A percentile compares a stretch with the other conserved stretches of the same genome.
phyloP scores from a whole-genome alignment of 2,797 vertebrate species.

The Poecilia wingei region DNA sequence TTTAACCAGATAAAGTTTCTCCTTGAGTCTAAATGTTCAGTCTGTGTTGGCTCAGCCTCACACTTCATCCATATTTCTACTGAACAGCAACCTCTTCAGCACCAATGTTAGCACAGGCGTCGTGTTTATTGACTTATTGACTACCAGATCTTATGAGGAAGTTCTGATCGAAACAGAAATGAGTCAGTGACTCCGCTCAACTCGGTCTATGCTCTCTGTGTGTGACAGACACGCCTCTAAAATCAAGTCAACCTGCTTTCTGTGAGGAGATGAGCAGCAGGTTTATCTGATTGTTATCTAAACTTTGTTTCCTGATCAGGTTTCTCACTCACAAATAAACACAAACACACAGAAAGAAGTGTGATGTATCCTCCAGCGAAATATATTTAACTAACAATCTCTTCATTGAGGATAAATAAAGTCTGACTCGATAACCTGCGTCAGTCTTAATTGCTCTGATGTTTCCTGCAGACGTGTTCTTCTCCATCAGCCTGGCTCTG shows the following conservation, averaged over 20 bases:
- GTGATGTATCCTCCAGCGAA: background rate
- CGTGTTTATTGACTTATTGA: background rate
- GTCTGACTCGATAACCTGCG: background rate
- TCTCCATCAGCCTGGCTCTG: slow-evolving; percentile 75
- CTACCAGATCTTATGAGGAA: background rate
- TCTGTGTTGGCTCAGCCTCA: background rate
- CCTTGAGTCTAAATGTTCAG: background rate
- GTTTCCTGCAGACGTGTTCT: slow-evolving; percentile 65
- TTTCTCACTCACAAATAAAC: background rate
- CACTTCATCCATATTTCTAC: background rate
- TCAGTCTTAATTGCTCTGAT: background rate
- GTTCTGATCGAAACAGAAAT: background rate
- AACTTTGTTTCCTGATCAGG: slow-evolving; percentile 9
- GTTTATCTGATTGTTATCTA: slow-evolving; percentile 6
- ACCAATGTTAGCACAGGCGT: background rate
- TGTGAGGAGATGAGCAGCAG: slow-evolving; percentile 9
- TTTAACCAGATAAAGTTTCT: background rate
- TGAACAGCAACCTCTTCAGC: background rate
- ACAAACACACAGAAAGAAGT: background rate
- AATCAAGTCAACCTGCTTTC: background rate
- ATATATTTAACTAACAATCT: background rate
- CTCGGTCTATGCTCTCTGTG: background rate
- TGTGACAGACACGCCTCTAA: background rate
- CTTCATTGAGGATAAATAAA: slow-evolving; percentile 3
- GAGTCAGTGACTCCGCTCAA: background rate